Base-by-base conservation (phyloP, 2,113 vertebrate species). In the Bostrychus sinensis region DNA sequence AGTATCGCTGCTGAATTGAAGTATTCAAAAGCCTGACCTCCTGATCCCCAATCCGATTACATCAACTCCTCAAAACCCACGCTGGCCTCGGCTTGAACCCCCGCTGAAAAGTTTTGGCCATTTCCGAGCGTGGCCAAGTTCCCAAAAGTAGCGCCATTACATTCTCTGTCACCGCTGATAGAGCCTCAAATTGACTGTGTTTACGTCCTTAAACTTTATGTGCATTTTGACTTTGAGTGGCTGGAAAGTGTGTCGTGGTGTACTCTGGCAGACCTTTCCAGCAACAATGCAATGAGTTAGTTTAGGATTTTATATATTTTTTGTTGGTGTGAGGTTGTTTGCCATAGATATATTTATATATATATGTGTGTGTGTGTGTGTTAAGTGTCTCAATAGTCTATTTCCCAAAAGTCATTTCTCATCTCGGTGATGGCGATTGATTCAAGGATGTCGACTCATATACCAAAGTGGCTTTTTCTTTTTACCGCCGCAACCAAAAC, bases 371-470 rank as follows among this genome's bases (percentile, higher is more conserved):
- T 53, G 28, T 48, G 34, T 65, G 38, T 67, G 41, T 56, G 55
- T 73, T 55, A 38, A 53, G 64, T 63, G 50, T 70, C 68, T 75
- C 74, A 58, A 70, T 58, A 50, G 60, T 38, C 70, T 43, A 77
- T 86, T 80, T 80, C 61, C 66, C 62, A 20, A 42, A 78, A 68
- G 67, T 73, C 25, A 48, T 84, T 76, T 84, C 48, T 81, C 66
- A 81, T 78, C 60, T 70, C 17, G 37, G 30, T 64, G 70, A 81
- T 60, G 43, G 50, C 63, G 23, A 61, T 63, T 64, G 66, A 60
- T 78, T 75, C 71, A 81, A 82, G 82, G 82, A 72, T 81, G 39
- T 66, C 23, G 56, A 17, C 78, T 77, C 70, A 57, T 70, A 74
- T 36, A 25, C 55, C 6, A 20, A n/a, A 77, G 64, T 70, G 58